Evolutionary conservation across 2,797 vertebrate genomes (phyloP).

Genomic region (Helostoma temminkii): DNA sequence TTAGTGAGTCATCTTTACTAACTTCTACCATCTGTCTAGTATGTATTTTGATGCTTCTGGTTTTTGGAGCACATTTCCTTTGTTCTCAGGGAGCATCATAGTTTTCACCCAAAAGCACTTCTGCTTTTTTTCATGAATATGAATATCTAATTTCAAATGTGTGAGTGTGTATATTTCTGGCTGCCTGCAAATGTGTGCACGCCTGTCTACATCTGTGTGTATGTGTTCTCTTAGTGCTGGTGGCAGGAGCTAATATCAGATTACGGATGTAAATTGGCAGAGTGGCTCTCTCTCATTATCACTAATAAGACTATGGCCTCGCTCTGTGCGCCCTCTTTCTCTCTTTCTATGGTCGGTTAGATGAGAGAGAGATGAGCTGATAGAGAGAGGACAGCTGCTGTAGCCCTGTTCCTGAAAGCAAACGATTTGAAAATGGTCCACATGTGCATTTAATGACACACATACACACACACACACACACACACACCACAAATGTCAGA

Average conservation of each 20-base stretch:
- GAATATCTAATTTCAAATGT: constrained; percentile 61
- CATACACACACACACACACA: no score
- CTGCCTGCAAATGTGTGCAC: constrained; percentile 34
- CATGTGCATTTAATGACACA: constrained; percentile 41
- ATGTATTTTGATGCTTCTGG: constrained; percentile 26
- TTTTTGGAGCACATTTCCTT: constrained; percentile 41
- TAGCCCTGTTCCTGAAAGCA: constrained; percentile 51
- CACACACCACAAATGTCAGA: constrained; percentile 14
- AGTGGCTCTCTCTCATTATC: constrained; percentile 86
- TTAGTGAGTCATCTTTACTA: constrained; percentile 20
- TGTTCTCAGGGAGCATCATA: constrained; percentile 42
- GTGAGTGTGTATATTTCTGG: constrained; percentile 33
- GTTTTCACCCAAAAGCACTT: constrained; percentile 56
- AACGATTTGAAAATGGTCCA: constrained; percentile 46
- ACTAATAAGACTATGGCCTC: constrained; percentile 84
- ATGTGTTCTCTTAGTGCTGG: constrained; percentile 59
- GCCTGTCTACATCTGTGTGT: constrained; percentile 20
- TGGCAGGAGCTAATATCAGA: constrained; percentile 85
- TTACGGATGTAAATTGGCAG: constrained; percentile 85
- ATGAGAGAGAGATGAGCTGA: constrained; percentile 64
- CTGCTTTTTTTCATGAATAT: constrained; percentile 60
- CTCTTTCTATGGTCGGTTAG: constrained; percentile 51
- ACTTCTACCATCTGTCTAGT: constrained; percentile 14
- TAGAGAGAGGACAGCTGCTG: constrained; percentile 10
- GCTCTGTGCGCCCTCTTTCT: constrained; percentile 56